phyloP scores from a whole-genome alignment of 2,797 vertebrate species.

The Geotrypetes seraphini region DNA sequence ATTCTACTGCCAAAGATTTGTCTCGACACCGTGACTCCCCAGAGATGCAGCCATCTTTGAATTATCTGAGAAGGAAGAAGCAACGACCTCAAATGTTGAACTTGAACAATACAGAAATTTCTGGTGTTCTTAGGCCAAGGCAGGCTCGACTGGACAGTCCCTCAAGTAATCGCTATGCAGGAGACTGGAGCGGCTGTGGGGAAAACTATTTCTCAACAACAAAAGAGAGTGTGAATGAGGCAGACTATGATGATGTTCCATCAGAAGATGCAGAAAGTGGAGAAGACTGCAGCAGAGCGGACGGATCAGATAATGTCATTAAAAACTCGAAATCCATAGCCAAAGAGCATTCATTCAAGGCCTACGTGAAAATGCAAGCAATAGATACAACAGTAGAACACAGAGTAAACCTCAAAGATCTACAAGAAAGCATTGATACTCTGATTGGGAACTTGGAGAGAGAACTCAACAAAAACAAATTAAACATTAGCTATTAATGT shows the following conservation, averaged over 20 bases:
- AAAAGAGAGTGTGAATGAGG: conserved; percentile 52
- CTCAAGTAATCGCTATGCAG: conserved; percentile 88
- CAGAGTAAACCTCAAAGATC: conserved; percentile 82
- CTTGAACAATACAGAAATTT: conserved; percentile 55
- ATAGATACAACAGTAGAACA: conserved; percentile 68
- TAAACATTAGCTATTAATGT: conserved; percentile 62
- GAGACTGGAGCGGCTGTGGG: conserved; percentile 88
- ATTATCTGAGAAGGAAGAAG: conserved; percentile 73
- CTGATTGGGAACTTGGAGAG: conserved; percentile 91
- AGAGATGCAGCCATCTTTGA: conserved; percentile 36
- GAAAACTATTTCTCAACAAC: conserved; percentile 66
- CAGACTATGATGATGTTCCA: conserved; percentile 79
- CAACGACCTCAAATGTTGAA: conserved; percentile 75
- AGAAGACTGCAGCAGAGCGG: conserved; percentile 26
- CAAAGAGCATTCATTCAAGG: conserved; percentile 69
- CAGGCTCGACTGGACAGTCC: conserved; percentile 82
- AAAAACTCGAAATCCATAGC: conserved; percentile 24
- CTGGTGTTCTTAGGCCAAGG: conserved; percentile 69
- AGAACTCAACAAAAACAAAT: conserved; percentile 94
- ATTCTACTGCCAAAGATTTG: conserved; percentile 45
- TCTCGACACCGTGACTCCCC: conserved; percentile 9
- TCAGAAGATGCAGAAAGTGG: conserved; percentile 58
- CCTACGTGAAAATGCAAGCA: conserved; percentile 79
- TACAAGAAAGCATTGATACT: conserved; percentile 95
- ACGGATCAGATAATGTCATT: conserved; percentile 30